Percentiles rank a stretch among this genome's conserved stretches.
Evolutionary conservation across 2,888 invertebrate species (phyloP).

Genomic region (Pemphredon lugubris): DNA sequence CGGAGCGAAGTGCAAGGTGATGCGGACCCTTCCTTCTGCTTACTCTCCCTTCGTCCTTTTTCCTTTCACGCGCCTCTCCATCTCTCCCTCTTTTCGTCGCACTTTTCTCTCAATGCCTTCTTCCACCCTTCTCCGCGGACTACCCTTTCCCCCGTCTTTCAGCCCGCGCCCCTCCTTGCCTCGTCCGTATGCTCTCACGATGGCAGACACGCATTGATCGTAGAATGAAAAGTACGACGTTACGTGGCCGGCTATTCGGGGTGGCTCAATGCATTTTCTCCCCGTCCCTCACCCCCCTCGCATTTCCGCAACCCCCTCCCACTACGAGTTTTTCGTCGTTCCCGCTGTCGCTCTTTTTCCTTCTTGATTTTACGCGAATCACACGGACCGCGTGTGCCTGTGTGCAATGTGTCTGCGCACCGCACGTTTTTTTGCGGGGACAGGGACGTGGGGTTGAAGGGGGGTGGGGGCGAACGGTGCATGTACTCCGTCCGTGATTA

Average conservation of each 20-base stretch:
- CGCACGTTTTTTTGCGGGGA: not conserved
- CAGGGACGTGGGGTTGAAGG: too few species aligned
- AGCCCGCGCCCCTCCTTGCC: not conserved
- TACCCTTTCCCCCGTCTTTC: not conserved
- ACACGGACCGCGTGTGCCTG: not conserved
- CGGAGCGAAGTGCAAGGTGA: constrained; percentile 61
- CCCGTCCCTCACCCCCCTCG: constrained; percentile 12
- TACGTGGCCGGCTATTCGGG: constrained; percentile 41
- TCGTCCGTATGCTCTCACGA: constrained; percentile 19
- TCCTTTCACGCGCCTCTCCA: not conserved
- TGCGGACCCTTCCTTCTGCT: constrained; percentile 42
- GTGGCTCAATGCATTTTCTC: constrained; percentile 50
- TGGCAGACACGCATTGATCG: constrained; percentile 42
- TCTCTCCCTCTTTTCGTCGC: not conserved
- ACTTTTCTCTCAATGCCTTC: not conserved
- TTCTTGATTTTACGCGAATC: not conserved
- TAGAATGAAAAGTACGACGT: constrained; percentile 53
- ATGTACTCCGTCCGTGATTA: constrained; percentile 19
- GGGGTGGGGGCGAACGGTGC: not conserved
- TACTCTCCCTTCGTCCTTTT: constrained; percentile 14
- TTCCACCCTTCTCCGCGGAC: not conserved
- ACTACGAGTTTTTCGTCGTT: constrained; percentile 18
- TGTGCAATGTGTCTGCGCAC: not conserved
- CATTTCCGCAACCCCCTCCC: not conserved
- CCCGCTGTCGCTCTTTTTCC: not conserved